phyloP scores from a whole-genome alignment of 2,797 vertebrate genomes.

The Gastrophryne carolinensis region DNA sequence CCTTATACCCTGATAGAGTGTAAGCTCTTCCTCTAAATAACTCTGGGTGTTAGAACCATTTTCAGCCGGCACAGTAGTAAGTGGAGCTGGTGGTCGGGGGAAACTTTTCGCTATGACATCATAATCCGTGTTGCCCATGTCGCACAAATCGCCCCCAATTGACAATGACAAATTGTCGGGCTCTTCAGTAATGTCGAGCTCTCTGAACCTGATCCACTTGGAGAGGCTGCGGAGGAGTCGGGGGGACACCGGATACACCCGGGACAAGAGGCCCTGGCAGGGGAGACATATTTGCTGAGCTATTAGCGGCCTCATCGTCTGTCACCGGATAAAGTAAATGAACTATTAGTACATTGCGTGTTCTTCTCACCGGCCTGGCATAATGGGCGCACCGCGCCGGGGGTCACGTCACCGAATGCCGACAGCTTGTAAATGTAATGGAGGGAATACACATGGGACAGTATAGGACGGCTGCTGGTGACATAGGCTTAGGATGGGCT shows the following conservation, averaged over 20 bases:
- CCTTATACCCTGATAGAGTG: too few relatives aligned
- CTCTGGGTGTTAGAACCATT: too few relatives aligned
- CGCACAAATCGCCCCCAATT: background rate
- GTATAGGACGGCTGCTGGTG: too few relatives aligned
- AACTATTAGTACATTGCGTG: conserved; percentile 8
- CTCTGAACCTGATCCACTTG: conserved; percentile 5
- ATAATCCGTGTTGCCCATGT: too few relatives aligned
- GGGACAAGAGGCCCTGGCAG: background rate
- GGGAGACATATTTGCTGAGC: conserved; percentile 10
- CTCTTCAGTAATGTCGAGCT: conserved; percentile 13
- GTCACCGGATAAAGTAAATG: conserved; percentile 9
- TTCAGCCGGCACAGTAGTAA: too few relatives aligned
- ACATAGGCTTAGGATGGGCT: too few relatives aligned
- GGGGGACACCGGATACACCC: background rate
- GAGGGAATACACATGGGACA: too few relatives aligned
- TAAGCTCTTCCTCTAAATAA: too few relatives aligned
- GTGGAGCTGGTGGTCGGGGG: too few relatives aligned
- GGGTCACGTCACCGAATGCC: background rate
- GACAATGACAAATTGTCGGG: conserved; percentile 23
- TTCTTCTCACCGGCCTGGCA: background rate
- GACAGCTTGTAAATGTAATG: background rate
- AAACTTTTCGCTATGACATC: too few relatives aligned
- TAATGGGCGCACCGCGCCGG: too few relatives aligned
- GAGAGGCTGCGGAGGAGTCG: background rate
- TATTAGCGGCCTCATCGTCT: background rate